These are phyloP conservation scores for Drymonia ruficornis DNA, from an alignment of 2,888 invertebrate genomes.

Conservation along the genomic window DNA sequence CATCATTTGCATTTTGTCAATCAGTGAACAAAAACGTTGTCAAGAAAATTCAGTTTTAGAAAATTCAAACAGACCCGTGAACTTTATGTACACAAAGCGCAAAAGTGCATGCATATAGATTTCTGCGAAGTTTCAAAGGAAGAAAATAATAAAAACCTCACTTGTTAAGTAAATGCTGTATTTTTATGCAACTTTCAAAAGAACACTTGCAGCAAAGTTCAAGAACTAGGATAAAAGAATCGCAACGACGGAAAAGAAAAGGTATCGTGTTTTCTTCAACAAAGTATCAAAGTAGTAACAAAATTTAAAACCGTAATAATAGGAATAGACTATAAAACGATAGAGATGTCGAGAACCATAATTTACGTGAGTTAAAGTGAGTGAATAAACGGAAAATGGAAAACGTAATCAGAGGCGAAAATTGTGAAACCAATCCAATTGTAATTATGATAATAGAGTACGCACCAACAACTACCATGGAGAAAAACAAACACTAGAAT, in stretches of 20 bases:
- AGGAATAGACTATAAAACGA: neutral
- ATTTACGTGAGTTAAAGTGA: too few relatives aligned
- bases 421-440: too few relatives aligned
- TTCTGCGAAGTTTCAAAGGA: neutral
- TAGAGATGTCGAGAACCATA: too few relatives aligned
- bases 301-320: neutral
- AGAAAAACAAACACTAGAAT: too few relatives aligned
- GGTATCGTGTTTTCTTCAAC: neutral
- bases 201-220: neutral
- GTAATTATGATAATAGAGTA: too few relatives aligned
- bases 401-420: too few relatives aligned
- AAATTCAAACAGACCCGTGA: too few relatives aligned
- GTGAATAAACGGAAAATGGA: too few relatives aligned
- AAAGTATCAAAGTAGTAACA: neutral
- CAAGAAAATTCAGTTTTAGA: too few relatives aligned
- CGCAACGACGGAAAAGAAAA: neutral
- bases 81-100: neutral
- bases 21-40: too few relatives aligned
- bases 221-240: neutral
- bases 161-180: slow-evolving; percentile 1
- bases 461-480: too few relatives aligned
- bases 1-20: too few relatives aligned
- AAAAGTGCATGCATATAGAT: neutral
- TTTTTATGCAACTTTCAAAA: slow-evolving; percentile 2
- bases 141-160: neutral